Percentiles rank a stretch among this genome's conserved stretches.
Evolutionary conservation across 2,888 invertebrate species (phyloP).

Genomic region (Lasioglossum zephyrum): DNA sequence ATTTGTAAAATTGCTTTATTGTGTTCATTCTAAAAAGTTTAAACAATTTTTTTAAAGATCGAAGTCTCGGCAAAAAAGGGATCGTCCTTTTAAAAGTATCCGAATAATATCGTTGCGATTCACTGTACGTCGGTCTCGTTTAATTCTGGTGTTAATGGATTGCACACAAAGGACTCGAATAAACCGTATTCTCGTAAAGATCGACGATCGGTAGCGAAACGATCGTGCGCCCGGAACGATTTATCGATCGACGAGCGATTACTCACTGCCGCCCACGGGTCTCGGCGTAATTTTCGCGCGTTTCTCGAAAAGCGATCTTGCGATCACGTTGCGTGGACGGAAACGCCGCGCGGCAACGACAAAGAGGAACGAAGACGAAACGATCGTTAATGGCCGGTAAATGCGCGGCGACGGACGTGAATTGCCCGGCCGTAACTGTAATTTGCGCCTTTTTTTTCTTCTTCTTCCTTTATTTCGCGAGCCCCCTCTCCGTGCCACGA

Average conservation of each 20-base stretch:
- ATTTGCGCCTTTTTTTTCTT: constrained; percentile 66
- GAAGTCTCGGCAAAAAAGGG: too few relatives aligned
- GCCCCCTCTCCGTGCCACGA: not conserved
- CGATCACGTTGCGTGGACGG: constrained; percentile 41
- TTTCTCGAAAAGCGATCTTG: constrained; percentile 44
- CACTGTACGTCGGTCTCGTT: too few relatives aligned
- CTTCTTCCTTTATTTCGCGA: not conserved
- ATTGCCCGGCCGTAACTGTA: constrained; percentile 67
- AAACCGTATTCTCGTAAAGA: not conserved
- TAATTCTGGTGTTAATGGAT: not conserved
- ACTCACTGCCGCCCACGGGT: not conserved
- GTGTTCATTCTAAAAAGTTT: too few relatives aligned
- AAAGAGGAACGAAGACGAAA: constrained; percentile 45
- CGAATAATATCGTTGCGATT: too few relatives aligned
- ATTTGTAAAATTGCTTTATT: too few relatives aligned
- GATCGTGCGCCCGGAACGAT: constrained; percentile 12
- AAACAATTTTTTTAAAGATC: too few relatives aligned
- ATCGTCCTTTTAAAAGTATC: too few relatives aligned
- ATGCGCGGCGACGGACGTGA: constrained; percentile 67
- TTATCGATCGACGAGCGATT: constrained; percentile 26
- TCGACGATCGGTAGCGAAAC: not conserved
- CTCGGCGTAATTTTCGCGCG: constrained; percentile 39
- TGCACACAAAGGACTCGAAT: not conserved
- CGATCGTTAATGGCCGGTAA: constrained; percentile 68
- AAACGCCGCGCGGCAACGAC: constrained; percentile 16